phyloP scores from a whole-genome alignment of 2,888 invertebrate genomes.

The Pristionchus maxplancki region DNA sequence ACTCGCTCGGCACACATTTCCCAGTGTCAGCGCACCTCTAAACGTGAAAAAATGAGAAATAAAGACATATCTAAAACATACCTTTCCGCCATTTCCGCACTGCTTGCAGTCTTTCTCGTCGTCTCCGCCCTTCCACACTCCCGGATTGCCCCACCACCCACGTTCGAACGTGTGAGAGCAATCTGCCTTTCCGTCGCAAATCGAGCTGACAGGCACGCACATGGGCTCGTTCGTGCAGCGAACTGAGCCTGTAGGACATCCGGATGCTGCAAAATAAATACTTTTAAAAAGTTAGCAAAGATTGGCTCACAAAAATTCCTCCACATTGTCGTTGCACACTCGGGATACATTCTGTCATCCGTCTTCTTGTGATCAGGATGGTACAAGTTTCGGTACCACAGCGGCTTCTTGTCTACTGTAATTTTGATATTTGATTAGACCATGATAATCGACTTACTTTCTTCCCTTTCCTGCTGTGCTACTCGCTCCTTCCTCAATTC shows the following conservation, averaged over 20 bases:
- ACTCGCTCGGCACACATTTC: not conserved
- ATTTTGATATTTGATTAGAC: too few relatives aligned
- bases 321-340: too few relatives aligned
- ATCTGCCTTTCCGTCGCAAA: slow-evolving; percentile 60
- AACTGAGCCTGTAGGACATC: not conserved
- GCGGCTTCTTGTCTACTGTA: too few relatives aligned
- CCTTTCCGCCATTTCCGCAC: not conserved
- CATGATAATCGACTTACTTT: not conserved
- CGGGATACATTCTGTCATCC: too few relatives aligned
- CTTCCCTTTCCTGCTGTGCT: not conserved
- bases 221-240: not conserved
- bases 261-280: too few relatives aligned
- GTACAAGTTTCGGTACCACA: too few relatives aligned
- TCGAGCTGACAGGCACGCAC: slow-evolving; percentile 55
- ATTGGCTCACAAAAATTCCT: too few relatives aligned
- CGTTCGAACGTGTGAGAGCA: slow-evolving; percentile 47
- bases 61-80: not conserved
- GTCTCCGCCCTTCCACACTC: not conserved
- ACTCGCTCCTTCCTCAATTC: not conserved
- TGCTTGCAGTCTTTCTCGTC: not conserved
- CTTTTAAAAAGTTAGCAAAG: too few relatives aligned
- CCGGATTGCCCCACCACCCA: not conserved
- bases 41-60: not conserved
- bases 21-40: not conserved
- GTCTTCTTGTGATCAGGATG: too few relatives aligned